Conservation (phyloP, 2,888 invertebrate species). For the Standfussiana lucernea region DNA sequence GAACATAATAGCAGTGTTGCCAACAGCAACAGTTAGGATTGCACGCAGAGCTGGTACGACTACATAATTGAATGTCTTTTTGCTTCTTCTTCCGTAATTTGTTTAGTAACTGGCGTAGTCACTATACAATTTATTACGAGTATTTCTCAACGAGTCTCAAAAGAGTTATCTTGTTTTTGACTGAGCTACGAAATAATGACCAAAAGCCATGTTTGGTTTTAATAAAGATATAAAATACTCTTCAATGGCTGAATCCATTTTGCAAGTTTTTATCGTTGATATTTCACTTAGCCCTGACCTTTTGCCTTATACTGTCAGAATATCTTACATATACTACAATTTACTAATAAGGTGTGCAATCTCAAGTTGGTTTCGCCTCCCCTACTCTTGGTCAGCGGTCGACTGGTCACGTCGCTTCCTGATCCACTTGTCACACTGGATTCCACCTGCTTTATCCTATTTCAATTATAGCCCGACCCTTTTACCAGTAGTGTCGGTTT, state of each 20-base stretch:
- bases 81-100: conserved; percentile 39
- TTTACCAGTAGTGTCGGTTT: conserved; percentile 27
- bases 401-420: conserved; percentile 52
- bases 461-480: conserved; percentile 32
- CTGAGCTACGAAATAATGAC: not conserved
- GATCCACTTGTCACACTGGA: conserved; percentile 69
- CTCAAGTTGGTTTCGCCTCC: conserved; percentile 28
- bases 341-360: conserved; percentile 52
- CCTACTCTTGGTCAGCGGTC: conserved; percentile 34
- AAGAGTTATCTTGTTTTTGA: not conserved
- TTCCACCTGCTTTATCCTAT: conserved; percentile 62
- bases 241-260: not conserved
- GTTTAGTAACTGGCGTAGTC: not conserved
- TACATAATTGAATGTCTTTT: conserved; percentile 54
- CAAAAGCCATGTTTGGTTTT: not conserved
- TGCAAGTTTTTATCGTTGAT: conserved; percentile 17
- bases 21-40: conserved; percentile 47
- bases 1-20: conserved; percentile 56
- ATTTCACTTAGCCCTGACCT: conserved; percentile 57
- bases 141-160: conserved; percentile 13
- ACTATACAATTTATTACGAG: not conserved
- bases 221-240: not conserved
- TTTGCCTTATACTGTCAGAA: conserved; percentile 38
- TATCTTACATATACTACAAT: conserved; percentile 25
- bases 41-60: conserved; percentile 43